Evolutionary conservation across 92 coral and sea anemone species (phyloP), one percentile per base, ranked within the genome.

Genomic region (Diadumene lineata): DNA sequence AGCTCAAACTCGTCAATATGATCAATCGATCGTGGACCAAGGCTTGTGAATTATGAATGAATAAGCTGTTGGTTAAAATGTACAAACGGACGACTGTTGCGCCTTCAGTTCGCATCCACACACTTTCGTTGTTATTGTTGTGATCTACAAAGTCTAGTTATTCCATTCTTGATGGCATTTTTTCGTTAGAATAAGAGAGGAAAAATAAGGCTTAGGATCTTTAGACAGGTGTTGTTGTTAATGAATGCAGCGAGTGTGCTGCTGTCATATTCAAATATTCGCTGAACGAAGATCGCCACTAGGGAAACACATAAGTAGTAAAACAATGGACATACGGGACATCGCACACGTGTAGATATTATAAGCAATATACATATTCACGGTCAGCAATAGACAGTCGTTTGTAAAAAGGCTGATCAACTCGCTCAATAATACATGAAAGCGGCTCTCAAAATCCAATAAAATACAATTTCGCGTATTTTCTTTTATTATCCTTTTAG

Each of bases 191-290:
- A 38, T 38, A 38, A 38, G 67, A 56, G 29, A 29, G 43, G 46
- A 75, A 22, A 48, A 29, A 51, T 28, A 43, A 68, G 76, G 71
- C 8, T 68, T 17, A 29, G n/a, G n/a, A n/a, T n/a, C n/a, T n/a
- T 32, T 51, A 76, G 97, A 88, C 97, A 91, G 93, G 88, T 91
- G 97, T 21, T 62, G 79, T 50, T 11, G 69, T 29, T 28, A 74
- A 78, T 84, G 79, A 69, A 83, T 84, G 76, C 90, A 57, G 93
- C 88, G 48, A 4, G 13, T 6, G 7, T 4, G 77, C 84, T 70
- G 75, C 64, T 91, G 97, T 91, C 93, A 88, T 91, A 84, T 91
- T 88, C 80, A 90, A 91, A 91, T 87, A 81, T 68, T 56, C 69
- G 53, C 64, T 13, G 28, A 30, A 27, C 74, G 56, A 33, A 4